Conservation (phyloP, 2,888 invertebrate species). For the Parnassius mnemosyne region DNA sequence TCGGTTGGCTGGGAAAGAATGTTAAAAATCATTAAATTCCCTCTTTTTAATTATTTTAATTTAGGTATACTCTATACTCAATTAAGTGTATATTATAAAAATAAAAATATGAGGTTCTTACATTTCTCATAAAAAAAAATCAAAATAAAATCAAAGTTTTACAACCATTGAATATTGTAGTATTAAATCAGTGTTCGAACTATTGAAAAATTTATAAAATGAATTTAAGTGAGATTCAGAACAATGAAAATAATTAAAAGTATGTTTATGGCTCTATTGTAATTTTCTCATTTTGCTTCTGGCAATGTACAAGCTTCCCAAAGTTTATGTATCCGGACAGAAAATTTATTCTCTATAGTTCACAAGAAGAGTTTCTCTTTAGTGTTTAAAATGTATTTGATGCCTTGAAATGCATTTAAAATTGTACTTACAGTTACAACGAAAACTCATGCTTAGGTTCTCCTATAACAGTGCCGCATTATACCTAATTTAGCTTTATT, state of each 20-base stretch:
- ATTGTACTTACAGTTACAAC: neutral
- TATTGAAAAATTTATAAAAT: neutral
- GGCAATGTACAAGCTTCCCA: slow-evolving; percentile 15
- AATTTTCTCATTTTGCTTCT: slow-evolving; percentile 17
- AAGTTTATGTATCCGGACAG: slow-evolving; percentile 20
- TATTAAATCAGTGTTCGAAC: no score
- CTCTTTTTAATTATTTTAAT: no score
- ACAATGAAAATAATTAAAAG: slow-evolving; percentile 20
- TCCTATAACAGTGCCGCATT: no score
- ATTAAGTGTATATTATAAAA: no score
- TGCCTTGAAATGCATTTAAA: slow-evolving; percentile 1
- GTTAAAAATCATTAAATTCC: no score
- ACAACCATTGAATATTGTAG: no score
- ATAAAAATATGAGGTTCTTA: no score
- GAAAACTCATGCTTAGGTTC: neutral
- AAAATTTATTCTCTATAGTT: slow-evolving; percentile 18
- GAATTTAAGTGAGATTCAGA: slow-evolving; percentile 5
- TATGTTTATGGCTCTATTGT: slow-evolving; percentile 20
- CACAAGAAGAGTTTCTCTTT: slow-evolving; percentile 10
- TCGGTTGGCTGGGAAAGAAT: no score
- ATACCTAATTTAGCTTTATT: no score
- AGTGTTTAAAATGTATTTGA: slow-evolving; percentile 4
- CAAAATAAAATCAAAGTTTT: no score
- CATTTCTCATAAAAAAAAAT: no score
- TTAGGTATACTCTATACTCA: no score